These are phyloP conservation scores for Dorcus hopei DNA, from an alignment of 2,888 invertebrate genomes.

Conservation along the genomic window DNA sequence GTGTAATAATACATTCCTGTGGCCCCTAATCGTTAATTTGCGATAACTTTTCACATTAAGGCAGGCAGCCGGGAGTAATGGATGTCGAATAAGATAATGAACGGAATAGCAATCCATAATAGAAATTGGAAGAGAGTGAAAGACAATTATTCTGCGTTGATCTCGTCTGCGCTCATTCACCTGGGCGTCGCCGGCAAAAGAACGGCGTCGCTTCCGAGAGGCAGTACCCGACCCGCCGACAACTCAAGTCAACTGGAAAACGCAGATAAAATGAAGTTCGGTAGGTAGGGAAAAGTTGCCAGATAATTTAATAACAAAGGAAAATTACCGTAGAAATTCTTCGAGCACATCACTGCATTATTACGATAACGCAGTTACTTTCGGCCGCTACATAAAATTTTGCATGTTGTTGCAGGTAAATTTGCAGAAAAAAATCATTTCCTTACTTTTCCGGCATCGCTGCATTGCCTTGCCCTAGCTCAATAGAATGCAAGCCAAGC, in stretches of 20 bases:
- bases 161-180: constrained; percentile 30
- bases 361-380: constrained; percentile 42
- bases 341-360: constrained; percentile 45
- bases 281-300: constrained; percentile 45
- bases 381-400: neutral
- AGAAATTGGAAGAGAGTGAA: constrained; percentile 15
- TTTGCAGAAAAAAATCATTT: too few relatives aligned
- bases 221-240: constrained; percentile 3
- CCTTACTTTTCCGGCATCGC: too few relatives aligned
- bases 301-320: constrained; percentile 52
- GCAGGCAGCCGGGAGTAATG: neutral
- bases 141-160: constrained; percentile 13
- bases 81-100: constrained; percentile 6
- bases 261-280: constrained; percentile 50
- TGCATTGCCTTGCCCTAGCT: too few relatives aligned
- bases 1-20: neutral
- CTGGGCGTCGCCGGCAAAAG: constrained; percentile 16
- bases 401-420: too few relatives aligned
- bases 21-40: neutral
- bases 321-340: constrained; percentile 47
- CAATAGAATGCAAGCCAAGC: too few relatives aligned
- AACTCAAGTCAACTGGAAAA: constrained; percentile 47
- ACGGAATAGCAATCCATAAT: constrained; percentile 24
- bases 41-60: neutral
- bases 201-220: neutral